phyloP scores from a whole-genome alignment of 1,140 invertebrate species.

The Musca domestica region DNA sequence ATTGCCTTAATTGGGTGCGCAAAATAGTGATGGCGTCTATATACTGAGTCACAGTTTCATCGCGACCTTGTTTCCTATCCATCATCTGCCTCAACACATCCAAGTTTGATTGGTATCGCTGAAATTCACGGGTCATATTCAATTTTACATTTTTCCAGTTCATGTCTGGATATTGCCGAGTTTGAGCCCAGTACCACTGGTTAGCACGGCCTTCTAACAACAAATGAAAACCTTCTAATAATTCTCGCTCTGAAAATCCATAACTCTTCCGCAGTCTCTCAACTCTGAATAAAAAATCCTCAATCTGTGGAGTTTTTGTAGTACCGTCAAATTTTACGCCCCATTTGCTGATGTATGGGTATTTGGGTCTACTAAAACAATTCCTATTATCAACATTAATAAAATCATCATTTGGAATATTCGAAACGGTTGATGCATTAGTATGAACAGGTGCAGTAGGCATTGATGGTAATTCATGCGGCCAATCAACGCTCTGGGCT shows the following conservation, averaged over 20 bases:
- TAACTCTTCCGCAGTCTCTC: neutral
- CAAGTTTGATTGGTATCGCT: neutral
- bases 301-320: no score
- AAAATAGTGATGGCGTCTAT: neutral
- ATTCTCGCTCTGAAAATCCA: no score
- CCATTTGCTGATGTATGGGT: neutral
- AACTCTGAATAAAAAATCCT: conserved; percentile 9
- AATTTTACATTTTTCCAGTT: neutral
- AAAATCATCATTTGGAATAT: no score
- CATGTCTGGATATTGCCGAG: neutral
- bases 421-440: no score
- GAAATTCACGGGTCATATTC: neutral
- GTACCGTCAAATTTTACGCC: no score
- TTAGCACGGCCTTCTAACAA: no score
- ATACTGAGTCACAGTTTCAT: neutral
- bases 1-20: no score
- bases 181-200: no score
- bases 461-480: no score
- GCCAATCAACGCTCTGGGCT: no score
- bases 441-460: no score
- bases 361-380: neutral
- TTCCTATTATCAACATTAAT: neutral
- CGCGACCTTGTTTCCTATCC: neutral
- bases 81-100: neutral
- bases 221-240: no score